A percentile compares a stretch with the other conserved stretches of the same genome.
phyloP scores from a whole-genome alignment of 2,888 invertebrate genomes.

The Napeogenes sylphis region DNA sequence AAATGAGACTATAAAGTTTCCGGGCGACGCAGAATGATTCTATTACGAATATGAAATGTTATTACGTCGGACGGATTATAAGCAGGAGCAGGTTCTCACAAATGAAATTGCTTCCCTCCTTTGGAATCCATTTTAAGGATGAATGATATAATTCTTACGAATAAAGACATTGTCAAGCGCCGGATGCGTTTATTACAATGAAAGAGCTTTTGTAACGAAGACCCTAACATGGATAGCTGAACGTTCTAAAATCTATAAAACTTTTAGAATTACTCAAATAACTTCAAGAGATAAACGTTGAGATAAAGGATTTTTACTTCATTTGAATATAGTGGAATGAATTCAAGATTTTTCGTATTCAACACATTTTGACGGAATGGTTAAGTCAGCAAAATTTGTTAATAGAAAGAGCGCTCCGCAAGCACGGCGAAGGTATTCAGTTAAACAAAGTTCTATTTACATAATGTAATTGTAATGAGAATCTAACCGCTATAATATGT shows the following conservation, averaged over 20 bases:
- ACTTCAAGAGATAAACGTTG: constrained; percentile 13
- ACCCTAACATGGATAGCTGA: constrained; percentile 18
- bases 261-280: constrained; percentile 13
- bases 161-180: constrained; percentile 69
- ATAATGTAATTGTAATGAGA: constrained; percentile 29
- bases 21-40: constrained; percentile 75
- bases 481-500: constrained; percentile 25
- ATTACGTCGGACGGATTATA: constrained; percentile 77
- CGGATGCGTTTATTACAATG: constrained; percentile 52
- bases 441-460: constrained; percentile 31
- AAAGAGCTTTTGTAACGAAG: constrained; percentile 27
- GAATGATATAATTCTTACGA: constrained; percentile 74
- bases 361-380: constrained; percentile 28
- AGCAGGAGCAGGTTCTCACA: constrained; percentile 75
- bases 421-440: constrained; percentile 28
- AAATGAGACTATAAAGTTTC: constrained; percentile 78
- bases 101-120: constrained; percentile 77
- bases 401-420: constrained; percentile 26
- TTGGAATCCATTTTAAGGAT: constrained; percentile 76
- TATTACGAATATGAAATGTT: constrained; percentile 78
- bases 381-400: constrained; percentile 27
- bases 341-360: constrained; percentile 29
- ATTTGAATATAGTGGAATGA: constrained; percentile 28
- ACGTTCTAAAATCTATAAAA: constrained; percentile 23
- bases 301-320: constrained; percentile 14